Evolutionary conservation across 2,888 invertebrate species (phyloP).

Genomic region (Caenorhabditis uteleia): DNA sequence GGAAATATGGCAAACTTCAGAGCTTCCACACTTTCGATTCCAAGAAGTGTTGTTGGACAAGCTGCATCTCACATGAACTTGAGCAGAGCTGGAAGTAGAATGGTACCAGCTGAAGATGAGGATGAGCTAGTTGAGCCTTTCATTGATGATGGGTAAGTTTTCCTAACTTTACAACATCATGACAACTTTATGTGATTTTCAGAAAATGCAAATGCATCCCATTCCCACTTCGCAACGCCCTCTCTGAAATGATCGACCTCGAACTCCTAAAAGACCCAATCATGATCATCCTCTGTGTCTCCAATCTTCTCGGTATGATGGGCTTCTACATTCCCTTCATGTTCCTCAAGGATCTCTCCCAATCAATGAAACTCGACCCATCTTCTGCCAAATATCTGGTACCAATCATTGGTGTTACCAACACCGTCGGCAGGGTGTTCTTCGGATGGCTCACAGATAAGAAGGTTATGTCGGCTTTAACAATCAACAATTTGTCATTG

Average conservation of each 20-base stretch:
- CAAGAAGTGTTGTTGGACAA: constrained; percentile 47
- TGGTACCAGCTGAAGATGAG: constrained; percentile 27
- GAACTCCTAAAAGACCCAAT: constrained; percentile 77
- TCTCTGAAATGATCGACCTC: constrained; percentile 67
- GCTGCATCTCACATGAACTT: constrained; percentile 54
- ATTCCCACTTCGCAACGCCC: constrained; percentile 60
- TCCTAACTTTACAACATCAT: not conserved
- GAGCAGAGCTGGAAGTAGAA: constrained; percentile 28
- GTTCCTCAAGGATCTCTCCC: constrained; percentile 73
- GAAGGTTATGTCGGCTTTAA: constrained; percentile 78
- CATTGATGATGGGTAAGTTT: constrained; percentile 32
- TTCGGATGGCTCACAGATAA: constrained; percentile 77
- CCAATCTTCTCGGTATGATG: constrained; percentile 92
- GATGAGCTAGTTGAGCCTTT: constrained; percentile 37
- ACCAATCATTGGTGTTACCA: constrained; percentile 75
- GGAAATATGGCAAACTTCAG: constrained; percentile 43
- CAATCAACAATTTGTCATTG: constrained; percentile 83
- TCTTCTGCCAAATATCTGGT: constrained; percentile 56
- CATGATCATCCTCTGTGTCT: constrained; percentile 86
- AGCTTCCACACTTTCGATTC: constrained; percentile 50
- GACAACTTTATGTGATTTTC: constrained; percentile 10
- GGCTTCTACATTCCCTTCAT: constrained; percentile 94
- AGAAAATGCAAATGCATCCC: constrained; percentile 44
- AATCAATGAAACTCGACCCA: constrained; percentile 35
- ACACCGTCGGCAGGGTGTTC: constrained; percentile 80